Evolutionary conservation across 2,113 vertebrate genomes (phyloP), one percentile per base, ranked within the genome.

Genomic region (Laticauda laticaudata): DNA sequence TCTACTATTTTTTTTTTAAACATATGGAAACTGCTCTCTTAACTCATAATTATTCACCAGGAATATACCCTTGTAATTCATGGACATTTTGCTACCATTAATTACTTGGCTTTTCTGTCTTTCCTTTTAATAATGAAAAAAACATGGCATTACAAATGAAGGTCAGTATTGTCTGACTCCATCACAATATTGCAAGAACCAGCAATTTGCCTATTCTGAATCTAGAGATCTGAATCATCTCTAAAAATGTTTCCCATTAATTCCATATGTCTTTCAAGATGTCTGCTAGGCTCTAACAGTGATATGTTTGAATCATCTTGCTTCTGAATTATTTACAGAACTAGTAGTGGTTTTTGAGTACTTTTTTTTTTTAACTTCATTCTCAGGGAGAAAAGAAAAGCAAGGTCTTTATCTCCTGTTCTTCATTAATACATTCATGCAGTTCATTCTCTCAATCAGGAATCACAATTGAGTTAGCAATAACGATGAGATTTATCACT

Each of bases 401-500:
- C 92, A 91, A 86, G 34, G 0, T 1, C 75, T 85, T 0, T 91
- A 24, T 87, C 81, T 23, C 95, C 90, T 94, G 57, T 86, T 96
- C 87, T 93, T 48, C 34, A 90, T 94, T 92, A 92, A 92, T 93
- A 95, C 43, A 23, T 85, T 29, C 69, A 93, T 55, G 57, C 93
- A 95, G 57, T 93, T 0, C 0, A 86, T 92, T 59, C 91, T 91
- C 91, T 88, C 59, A 91, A 86, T 92, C 94, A 95, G 75, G 26
- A 51, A 95, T 48, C 51, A 64, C 34, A 29, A 87, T 88, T 93
- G 96, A 92, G 92, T 96, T 93, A 94, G 91, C 93, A 57, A 75
- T 43, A 0, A 94, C 0, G 86, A 90, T 91, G 54, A 75, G 94
- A 93, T 64, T 95, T 11, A 34, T 88, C 91, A 53, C 48, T 92